Evolutionary conservation across 2,797 vertebrate species (phyloP).

Genomic region (Kryptopterus vitreolus): DNA sequence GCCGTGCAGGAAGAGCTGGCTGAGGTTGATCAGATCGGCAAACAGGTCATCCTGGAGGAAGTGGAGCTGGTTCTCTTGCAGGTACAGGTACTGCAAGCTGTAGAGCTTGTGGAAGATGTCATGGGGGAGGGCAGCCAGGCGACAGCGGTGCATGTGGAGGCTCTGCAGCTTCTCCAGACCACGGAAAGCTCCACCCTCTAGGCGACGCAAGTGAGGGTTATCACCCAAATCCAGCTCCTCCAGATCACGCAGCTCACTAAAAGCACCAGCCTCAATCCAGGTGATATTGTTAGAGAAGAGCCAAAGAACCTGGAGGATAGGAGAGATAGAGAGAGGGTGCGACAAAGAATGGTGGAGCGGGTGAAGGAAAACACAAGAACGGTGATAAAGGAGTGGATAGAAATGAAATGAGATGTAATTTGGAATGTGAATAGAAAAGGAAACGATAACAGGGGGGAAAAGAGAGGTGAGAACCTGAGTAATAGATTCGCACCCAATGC

Average conservation of each 20-base stretch:
- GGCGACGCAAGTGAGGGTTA: conserved; percentile 86
- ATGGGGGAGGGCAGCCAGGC: conserved; percentile 86
- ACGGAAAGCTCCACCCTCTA: conserved; percentile 91
- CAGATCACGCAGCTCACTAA: conserved; percentile 91
- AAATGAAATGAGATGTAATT: not conserved
- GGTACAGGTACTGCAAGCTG: conserved; percentile 96
- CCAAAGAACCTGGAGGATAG: conserved; percentile 82
- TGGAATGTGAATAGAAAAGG: not conserved
- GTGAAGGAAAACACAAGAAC: not conserved
- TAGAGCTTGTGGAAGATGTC: conserved; percentile 91
- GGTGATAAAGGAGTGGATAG: not conserved
- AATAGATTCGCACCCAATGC: not conserved
- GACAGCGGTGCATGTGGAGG: conserved; percentile 93
- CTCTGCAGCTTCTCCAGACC: conserved; percentile 93
- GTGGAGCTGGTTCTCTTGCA: conserved; percentile 94
- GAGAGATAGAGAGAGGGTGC: not conserved
- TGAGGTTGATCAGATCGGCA: conserved; percentile 92
- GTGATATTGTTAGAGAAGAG: conserved; percentile 98
- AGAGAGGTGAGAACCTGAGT: not conserved
- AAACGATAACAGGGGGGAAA: not conserved
- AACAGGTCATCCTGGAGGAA: conserved; percentile 96
- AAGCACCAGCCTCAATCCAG: conserved; percentile 90
- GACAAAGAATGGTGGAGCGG: not conserved
- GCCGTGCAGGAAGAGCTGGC: conserved; percentile 93
- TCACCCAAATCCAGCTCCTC: conserved; percentile 97